phyloP scores from a whole-genome alignment of 2,888 invertebrate species.

The Pseudococcus viburni region DNA sequence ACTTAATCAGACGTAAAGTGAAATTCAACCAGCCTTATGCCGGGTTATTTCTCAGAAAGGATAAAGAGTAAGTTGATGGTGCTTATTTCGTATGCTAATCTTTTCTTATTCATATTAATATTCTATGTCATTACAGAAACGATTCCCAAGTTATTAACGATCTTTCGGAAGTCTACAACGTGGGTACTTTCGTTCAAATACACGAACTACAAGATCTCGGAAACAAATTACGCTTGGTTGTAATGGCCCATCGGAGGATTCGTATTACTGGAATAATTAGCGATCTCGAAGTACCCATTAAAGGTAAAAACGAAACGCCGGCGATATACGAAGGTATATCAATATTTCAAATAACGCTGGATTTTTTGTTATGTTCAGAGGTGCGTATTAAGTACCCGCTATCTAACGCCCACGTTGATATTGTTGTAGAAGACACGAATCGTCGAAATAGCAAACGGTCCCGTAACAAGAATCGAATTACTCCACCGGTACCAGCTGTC shows the following conservation, averaged over 20 bases:
- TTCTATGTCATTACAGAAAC: constrained; percentile 74
- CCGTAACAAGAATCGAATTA: constrained; percentile 62
- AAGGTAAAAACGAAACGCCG: constrained; percentile 71
- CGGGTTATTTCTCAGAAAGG: constrained; percentile 95
- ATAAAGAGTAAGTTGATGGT: constrained; percentile 79
- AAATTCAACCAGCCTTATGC: constrained; percentile 97
- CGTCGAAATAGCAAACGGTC: constrained; percentile 66
- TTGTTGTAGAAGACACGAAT: constrained; percentile 81
- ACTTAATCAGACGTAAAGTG: constrained; percentile 92
- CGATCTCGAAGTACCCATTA: constrained; percentile 79
- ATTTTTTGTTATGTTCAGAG: constrained; percentile 72
- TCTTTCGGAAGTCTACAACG: constrained; percentile 87
- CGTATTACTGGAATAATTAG: constrained; percentile 84
- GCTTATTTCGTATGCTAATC: no score
- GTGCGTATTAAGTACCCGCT: constrained; percentile 88
- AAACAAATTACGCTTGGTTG: constrained; percentile 89
- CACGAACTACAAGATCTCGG: constrained; percentile 97
- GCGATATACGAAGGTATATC: neutral
- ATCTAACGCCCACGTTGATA: constrained; percentile 86
- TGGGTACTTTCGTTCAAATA: constrained; percentile 98
- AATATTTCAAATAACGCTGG: neutral
- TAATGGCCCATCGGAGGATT: constrained; percentile 94
- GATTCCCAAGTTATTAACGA: constrained; percentile 88
- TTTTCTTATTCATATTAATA: neutral
- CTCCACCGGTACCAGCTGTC: neutral